Evolutionary conservation across 2,797 vertebrate genomes (phyloP).

Genomic region (Muscicapa comitata): DNA sequence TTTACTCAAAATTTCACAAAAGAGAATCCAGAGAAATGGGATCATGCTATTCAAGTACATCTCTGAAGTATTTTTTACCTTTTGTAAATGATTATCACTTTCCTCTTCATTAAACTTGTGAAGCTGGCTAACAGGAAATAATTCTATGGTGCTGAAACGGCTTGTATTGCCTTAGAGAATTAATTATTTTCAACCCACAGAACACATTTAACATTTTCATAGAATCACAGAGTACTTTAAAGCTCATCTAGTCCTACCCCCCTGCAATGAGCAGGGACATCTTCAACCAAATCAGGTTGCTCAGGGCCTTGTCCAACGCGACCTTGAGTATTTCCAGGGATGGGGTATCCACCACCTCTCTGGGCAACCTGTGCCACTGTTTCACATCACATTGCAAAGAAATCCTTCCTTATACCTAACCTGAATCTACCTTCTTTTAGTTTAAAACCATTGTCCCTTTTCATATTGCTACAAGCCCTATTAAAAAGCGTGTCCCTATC

Average conservation of each 20-base stretch:
- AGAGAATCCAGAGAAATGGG: neutral
- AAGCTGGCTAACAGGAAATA: neutral
- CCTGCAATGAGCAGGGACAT: neutral
- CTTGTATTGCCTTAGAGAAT: neutral
- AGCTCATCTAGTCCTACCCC: neutral
- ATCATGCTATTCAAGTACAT: neutral
- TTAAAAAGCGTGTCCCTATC: neutral
- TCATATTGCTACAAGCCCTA: neutral
- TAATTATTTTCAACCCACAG: neutral
- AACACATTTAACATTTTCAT: neutral
- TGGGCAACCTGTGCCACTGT: neutral
- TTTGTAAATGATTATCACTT: neutral
- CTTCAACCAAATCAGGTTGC: neutral
- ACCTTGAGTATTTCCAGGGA: neutral
- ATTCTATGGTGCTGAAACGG: neutral
- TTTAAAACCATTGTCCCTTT: neutral
- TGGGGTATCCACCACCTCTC: neutral
- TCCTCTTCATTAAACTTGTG: neutral
- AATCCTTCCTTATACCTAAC: neutral
- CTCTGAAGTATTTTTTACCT: neutral
- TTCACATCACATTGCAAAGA: neutral
- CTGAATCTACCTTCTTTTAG: neutral
- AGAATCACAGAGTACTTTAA: neutral
- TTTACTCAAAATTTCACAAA: neutral
- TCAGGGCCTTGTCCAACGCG: neutral